A percentile compares a stretch with the other conserved stretches of the same genome.
phyloP scores from a whole-genome alignment of 2,113 vertebrate species.

The Euleptes europaea region DNA sequence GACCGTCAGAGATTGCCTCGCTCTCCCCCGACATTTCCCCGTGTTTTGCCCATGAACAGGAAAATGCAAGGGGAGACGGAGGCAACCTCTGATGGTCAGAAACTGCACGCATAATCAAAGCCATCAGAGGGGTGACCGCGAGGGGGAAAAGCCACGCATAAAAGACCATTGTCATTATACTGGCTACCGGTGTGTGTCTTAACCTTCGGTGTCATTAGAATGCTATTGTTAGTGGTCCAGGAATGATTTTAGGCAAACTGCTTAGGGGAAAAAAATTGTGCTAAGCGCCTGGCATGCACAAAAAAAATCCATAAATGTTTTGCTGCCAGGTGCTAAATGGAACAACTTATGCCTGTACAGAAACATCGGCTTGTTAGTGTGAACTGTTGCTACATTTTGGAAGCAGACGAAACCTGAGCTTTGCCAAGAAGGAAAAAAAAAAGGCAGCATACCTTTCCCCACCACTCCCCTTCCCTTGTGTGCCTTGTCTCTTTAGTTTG shows the following conservation, averaged over 20 bases:
- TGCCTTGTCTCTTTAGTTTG: too few species aligned
- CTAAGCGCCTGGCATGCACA: slow-evolving; percentile 30
- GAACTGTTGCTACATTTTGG: slow-evolving; percentile 34
- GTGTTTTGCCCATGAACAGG: too few species aligned
- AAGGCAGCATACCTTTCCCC: too few species aligned
- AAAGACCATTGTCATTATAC: slow-evolving; percentile 36
- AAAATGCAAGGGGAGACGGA: too few species aligned
- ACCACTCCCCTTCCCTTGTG: too few species aligned
- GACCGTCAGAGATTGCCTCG: too few species aligned
- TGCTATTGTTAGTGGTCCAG: slow-evolving; percentile 44
- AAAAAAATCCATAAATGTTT: slow-evolving; percentile 15
- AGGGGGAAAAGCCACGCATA: too few species aligned
- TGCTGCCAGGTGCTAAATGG: slow-evolving; percentile 54
- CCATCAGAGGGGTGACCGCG: too few species aligned
- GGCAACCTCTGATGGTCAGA: too few species aligned
- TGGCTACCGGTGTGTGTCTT: slow-evolving; percentile 38
- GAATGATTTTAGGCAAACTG: slow-evolving; percentile 46
- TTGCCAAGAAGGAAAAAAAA: too few species aligned
- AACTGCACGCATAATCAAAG: too few species aligned
- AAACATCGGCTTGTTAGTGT: slow-evolving; percentile 48
- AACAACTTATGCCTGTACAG: slow-evolving; percentile 48
- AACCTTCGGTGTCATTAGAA: slow-evolving; percentile 45
- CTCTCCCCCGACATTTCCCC: too few species aligned
- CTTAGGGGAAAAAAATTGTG: slow-evolving; percentile 15
- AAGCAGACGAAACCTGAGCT: slow-evolving; percentile 43